Evolutionary conservation across 2,888 invertebrate genomes (phyloP).

Genomic region (Agrochola circellaris): DNA sequence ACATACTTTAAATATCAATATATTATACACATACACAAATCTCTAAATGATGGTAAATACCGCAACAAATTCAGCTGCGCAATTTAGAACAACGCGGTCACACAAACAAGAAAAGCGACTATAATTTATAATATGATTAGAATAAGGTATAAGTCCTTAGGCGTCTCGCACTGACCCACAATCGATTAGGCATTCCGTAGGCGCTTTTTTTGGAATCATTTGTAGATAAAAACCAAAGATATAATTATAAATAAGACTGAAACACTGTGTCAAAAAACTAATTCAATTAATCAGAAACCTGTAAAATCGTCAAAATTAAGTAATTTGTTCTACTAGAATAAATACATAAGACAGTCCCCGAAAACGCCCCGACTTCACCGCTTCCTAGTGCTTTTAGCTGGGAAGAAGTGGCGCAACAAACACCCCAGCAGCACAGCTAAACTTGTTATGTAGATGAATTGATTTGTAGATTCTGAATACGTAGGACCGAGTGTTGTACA

Average conservation of each 20-base stretch:
- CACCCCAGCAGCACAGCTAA: no score
- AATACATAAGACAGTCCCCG: no score
- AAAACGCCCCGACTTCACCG: no score
- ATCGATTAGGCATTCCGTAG: neutral
- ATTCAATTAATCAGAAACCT: neutral
- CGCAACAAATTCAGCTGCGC: neutral
- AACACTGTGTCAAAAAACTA: neutral
- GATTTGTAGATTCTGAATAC: neutral
- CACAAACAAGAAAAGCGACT: no score
- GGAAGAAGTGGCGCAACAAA: no score
- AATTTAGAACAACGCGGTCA: neutral
- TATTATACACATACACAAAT: neutral
- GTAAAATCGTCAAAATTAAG: neutral
- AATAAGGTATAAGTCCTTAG: neutral
- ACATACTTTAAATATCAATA: neutral
- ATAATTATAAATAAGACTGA: neutral
- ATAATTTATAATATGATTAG: neutral
- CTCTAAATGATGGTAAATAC: neutral
- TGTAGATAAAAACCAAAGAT: conserved; percentile 4
- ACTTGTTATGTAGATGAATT: no score
- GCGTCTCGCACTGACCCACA: neutral
- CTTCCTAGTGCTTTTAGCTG: no score
- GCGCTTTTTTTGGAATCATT: neutral
- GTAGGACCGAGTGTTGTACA: neutral
- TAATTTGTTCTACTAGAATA: no score